Base-by-base conservation (phyloP, 2,797 vertebrate genomes). In the Nannoperca obscura region DNA sequence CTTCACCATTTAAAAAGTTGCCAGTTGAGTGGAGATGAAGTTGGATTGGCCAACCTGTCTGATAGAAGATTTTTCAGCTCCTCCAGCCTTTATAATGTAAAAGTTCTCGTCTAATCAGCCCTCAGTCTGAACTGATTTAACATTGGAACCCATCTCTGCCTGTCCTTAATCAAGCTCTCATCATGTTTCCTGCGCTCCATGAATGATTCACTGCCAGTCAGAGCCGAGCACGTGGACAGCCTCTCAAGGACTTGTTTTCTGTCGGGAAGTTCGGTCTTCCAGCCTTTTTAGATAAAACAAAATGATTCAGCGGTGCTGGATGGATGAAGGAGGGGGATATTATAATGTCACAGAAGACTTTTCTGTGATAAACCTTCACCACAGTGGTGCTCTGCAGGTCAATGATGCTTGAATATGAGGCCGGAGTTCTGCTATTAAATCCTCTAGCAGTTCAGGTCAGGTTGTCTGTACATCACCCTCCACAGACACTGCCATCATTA, bases 181-280 rank as follows among this genome's bases (percentile, higher is more conserved):
- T 91, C 89, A 91, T 91, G 84, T 86, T 88, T 87, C 76, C 71
- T 64, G 83, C 42, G 0, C 80, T 59, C 82, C 82, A 86, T 86
- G 85, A 86, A 91, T 90, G 88, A 92, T 93, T 92, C 89, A 92
- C 91, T 88, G 89, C 92, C 90, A 50, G 90, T 88, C 90, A 88
- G 80, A 68, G 46, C 55, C 7, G 36, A 67, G 84, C 80, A 82
- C 84, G 73, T 89, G 88, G 46, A 52, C 80, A 17, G 90, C 88
- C 86, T 92, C 70, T 81, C 80, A 90, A 94, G 81, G 71, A 80
- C 79, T 81, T 86, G 84, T 85, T 88, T 88, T 88, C 87, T 71
- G 67, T 74, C 66, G 84, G 46, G 13, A 85, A 80, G 64, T 85
- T 86, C 74, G 69, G 32, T 85, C 67, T 78, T 76, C 34, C 62